A percentile compares a stretch with the other conserved stretches of the same genome.
phyloP scores from a whole-genome alignment of 1,140 invertebrate genomes.

The Thaumatotibia leucotreta region DNA sequence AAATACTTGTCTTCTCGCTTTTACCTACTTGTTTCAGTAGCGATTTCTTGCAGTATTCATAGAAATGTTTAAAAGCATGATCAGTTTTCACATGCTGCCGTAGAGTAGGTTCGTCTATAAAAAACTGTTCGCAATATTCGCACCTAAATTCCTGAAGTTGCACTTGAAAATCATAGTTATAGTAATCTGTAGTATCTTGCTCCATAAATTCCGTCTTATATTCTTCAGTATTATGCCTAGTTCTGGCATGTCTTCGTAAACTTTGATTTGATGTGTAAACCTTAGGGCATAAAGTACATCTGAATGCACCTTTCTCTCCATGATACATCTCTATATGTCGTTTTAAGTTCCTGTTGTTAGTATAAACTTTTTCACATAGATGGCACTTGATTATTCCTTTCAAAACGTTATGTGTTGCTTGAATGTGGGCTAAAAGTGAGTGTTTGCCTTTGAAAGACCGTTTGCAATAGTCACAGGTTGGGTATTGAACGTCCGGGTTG shows the following conservation, averaged over 20 bases:
- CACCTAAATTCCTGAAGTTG: conserved; percentile 22
- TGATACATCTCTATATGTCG: conserved; percentile 48
- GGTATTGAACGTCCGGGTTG: conserved; percentile 37
- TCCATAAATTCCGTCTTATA: background rate
- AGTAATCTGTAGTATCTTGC: background rate
- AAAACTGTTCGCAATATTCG: conserved; percentile 33
- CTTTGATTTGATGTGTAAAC: conserved; percentile 54
- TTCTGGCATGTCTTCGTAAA: conserved; percentile 37
- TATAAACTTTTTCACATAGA: conserved; percentile 47
- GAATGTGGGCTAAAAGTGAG: conserved; percentile 42
- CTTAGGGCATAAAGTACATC: conserved; percentile 51
- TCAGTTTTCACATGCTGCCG: conserved; percentile 46
- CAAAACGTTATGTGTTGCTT: conserved; percentile 22
- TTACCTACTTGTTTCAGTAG: conserved; percentile 24
- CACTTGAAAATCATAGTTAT: background rate
- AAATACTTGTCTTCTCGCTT: conserved; percentile 15
- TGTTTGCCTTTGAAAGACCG: conserved; percentile 45
- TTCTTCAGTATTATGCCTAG: conserved; percentile 26
- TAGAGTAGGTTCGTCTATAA: conserved; percentile 32
- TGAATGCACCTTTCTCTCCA: conserved; percentile 37
- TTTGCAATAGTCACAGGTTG: conserved; percentile 44
- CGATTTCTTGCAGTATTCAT: conserved; percentile 48
- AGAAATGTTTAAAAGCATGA: conserved; percentile 53
- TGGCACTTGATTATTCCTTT: conserved; percentile 34
- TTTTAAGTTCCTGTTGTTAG: conserved; percentile 45